Conservation (phyloP, 2,888 invertebrate genomes). For the Zelleria hepariella region DNA sequence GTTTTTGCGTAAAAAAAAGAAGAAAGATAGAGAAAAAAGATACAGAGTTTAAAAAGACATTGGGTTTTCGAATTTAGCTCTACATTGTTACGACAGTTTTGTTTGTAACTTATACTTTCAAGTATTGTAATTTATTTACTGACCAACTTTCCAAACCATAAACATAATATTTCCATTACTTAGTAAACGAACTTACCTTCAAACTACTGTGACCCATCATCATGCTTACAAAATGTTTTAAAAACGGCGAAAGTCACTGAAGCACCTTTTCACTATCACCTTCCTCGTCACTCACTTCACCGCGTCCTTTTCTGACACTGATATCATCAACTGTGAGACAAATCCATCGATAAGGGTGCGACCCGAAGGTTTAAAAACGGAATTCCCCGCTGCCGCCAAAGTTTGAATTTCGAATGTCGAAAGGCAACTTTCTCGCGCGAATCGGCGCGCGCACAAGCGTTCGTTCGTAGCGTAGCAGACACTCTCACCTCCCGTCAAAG, state of each 20-base stretch:
- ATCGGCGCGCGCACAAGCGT: slow-evolving; percentile 28
- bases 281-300: slow-evolving; percentile 37
- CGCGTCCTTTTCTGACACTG: not conserved
- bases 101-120: no score
- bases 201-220: slow-evolving; percentile 52
- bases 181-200: slow-evolving; percentile 30
- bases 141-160: no score
- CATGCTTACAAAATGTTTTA: slow-evolving; percentile 20
- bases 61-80: no score
- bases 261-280: slow-evolving; percentile 26
- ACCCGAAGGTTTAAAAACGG: not conserved
- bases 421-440: slow-evolving; percentile 42
- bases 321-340: not conserved
- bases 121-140: no score
- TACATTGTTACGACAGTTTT: no score
- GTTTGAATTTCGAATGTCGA: slow-evolving; percentile 18
- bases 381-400: slow-evolving; percentile 31
- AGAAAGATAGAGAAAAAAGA: no score
- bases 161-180: not conserved
- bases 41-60: no score
- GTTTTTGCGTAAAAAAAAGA: no score
- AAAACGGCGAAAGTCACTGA: slow-evolving; percentile 50
- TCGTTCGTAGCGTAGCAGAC: slow-evolving; percentile 34
- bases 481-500: slow-evolving; percentile 54
- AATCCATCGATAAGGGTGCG: not conserved